phyloP scores from a whole-genome alignment of 2,888 invertebrate species.

The Andricus curvator region DNA sequence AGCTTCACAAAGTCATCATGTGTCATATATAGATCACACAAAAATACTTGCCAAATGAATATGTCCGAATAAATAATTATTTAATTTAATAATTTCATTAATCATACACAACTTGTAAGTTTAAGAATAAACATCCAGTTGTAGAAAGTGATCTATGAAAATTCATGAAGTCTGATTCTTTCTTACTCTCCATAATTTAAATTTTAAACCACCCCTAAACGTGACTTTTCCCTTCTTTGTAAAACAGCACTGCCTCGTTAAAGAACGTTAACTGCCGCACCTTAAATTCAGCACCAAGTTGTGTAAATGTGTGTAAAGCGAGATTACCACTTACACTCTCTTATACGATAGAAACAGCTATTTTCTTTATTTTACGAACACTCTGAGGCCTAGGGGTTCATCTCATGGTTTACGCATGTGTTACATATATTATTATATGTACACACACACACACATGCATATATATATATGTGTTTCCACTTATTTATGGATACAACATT shows the following conservation, averaged over 20 bases:
- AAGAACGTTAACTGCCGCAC: conserved; percentile 52
- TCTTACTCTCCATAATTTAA: background rate
- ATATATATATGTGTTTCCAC: background rate
- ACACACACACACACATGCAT: no score
- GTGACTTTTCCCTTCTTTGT: conserved; percentile 18
- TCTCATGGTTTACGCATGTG: conserved; percentile 9
- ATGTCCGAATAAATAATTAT: no score
- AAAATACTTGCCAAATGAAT: no score
- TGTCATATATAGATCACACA: no score
- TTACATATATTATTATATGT: background rate
- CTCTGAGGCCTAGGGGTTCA: background rate
- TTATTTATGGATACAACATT: conserved; percentile 33
- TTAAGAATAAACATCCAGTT: background rate
- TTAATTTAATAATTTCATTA: no score
- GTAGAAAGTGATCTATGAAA: background rate
- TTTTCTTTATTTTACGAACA: conserved; percentile 36
- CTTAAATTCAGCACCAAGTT: conserved; percentile 49
- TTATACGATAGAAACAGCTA: conserved; percentile 34
- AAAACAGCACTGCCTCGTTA: conserved; percentile 39
- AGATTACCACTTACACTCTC: conserved; percentile 53
- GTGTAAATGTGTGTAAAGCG: conserved; percentile 33
- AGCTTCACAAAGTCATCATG: no score
- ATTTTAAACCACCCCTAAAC: conserved; percentile 21
- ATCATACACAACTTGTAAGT: no score
- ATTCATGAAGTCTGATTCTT: background rate